Evolutionary conservation across 2,888 invertebrate genomes (phyloP).

Genomic region (Coelopa pilipes): DNA sequence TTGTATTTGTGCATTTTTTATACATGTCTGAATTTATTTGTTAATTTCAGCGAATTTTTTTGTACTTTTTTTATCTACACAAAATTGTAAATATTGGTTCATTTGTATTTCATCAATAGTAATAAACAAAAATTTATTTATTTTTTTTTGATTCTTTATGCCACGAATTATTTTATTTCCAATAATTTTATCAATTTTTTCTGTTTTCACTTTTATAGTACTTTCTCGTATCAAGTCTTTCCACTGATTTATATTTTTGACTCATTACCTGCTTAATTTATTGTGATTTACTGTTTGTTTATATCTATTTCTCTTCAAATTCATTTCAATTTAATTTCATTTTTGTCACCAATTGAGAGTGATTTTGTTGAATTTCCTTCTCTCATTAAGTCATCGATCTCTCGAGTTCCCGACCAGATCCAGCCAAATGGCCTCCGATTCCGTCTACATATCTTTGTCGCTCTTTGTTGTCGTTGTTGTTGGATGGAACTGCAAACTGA

Average conservation of each 20-base stretch:
- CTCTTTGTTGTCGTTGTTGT: neutral
- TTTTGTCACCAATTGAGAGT: neutral
- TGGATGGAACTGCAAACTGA: neutral
- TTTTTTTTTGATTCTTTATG: neutral
- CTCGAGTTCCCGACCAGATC: too few species aligned
- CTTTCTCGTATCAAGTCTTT: conserved; percentile 37
- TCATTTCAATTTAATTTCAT: neutral
- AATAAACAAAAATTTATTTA: too few species aligned
- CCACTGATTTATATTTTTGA: neutral
- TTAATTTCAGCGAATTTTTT: neutral
- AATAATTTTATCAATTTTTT: conserved; percentile 4
- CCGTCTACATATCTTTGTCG: neutral
- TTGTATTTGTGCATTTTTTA: neutral
- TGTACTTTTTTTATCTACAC: neutral
- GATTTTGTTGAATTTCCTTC: neutral
- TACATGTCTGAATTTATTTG: neutral
- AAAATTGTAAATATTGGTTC: neutral
- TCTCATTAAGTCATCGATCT: too few species aligned
- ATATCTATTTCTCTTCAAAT: neutral
- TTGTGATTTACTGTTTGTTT: neutral
- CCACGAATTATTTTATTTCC: conserved; percentile 14
- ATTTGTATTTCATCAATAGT: neutral
- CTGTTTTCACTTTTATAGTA: neutral
- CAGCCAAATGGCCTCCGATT: too few species aligned
- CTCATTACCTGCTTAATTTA: neutral